Percentiles rank a stretch among this genome's conserved stretches.
phyloP scores from a whole-genome alignment of 2,888 invertebrate genomes.

The Phrixothrix hirtus region DNA sequence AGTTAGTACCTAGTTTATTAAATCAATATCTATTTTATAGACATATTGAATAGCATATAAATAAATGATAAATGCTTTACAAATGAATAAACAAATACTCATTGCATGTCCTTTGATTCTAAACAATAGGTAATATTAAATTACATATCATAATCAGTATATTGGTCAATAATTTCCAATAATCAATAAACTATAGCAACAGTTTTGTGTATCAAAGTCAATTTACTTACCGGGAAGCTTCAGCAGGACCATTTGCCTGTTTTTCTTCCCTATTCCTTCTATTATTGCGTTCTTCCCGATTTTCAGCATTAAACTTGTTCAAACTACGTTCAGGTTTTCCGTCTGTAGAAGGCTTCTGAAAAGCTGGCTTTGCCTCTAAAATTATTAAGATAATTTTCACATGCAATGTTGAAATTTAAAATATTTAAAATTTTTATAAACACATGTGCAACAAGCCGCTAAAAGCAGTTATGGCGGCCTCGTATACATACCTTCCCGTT shows the following conservation, averaged over 20 bases:
- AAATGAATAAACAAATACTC: no score
- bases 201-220: no score
- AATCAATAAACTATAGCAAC: no score
- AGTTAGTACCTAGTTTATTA: no score
- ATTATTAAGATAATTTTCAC: no score
- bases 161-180: no score
- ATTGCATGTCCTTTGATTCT: no score
- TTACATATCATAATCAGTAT: no score
- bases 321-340: slow-evolving; percentile 60
- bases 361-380: slow-evolving; percentile 50
- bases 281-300: slow-evolving; percentile 75
- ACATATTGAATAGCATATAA: no score
- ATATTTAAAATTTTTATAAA: not conserved
- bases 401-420: not conserved
- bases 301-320: slow-evolving; percentile 62
- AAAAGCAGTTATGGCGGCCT: slow-evolving; percentile 24
- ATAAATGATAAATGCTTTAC: no score
- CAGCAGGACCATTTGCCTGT: slow-evolving; percentile 54
- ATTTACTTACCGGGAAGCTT: slow-evolving; percentile 50
- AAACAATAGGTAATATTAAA: no score
- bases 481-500: slow-evolving; percentile 52
- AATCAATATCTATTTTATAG: no score
- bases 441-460: slow-evolving; percentile 45
- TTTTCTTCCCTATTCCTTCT: slow-evolving; percentile 67
- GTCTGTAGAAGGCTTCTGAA: slow-evolving; percentile 54